Conservation (phyloP, 2,797 vertebrate species). For the Mormyrus hasselquistii region DNA sequence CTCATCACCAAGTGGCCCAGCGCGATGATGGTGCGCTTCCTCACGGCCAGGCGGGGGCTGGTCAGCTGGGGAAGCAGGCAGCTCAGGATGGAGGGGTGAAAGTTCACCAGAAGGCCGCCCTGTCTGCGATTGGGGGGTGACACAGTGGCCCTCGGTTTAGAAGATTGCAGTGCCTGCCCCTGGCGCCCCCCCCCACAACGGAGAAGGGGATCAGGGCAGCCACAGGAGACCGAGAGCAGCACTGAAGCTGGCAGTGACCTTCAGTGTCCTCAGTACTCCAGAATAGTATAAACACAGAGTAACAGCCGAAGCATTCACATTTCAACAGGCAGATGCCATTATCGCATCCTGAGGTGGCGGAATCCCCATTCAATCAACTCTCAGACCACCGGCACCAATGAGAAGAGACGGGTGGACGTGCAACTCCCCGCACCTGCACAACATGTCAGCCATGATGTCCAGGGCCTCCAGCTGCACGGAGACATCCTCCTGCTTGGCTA, state of each 20-base stretch:
- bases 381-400: not conserved
- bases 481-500: slow-evolving; percentile 97
- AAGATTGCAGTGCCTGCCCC: not conserved
- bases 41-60: slow-evolving; percentile 92
- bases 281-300: not conserved
- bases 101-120: slow-evolving; percentile 96
- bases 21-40: slow-evolving; percentile 97
- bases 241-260: not conserved
- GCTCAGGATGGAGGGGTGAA: slow-evolving; percentile 97
- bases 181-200: not conserved
- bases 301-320: not conserved
- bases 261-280: not conserved
- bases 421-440: slow-evolving; percentile 75
- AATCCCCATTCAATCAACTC: not conserved
- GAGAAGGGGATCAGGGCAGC: not conserved
- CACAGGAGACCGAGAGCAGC: not conserved
- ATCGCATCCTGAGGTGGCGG: not conserved
- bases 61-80: slow-evolving; percentile 97
- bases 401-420: not conserved
- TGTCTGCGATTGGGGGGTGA: slow-evolving; percentile 64
- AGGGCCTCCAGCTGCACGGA: slow-evolving; percentile 95
- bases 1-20: slow-evolving; percentile 98
- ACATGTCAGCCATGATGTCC: slow-evolving; percentile 99
- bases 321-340: not conserved
- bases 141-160: not conserved